Evolutionary conservation across 2,113 vertebrate species (phyloP), one percentile per base, ranked within the genome.

Genomic region (Apistogramma diplotaenia): DNA sequence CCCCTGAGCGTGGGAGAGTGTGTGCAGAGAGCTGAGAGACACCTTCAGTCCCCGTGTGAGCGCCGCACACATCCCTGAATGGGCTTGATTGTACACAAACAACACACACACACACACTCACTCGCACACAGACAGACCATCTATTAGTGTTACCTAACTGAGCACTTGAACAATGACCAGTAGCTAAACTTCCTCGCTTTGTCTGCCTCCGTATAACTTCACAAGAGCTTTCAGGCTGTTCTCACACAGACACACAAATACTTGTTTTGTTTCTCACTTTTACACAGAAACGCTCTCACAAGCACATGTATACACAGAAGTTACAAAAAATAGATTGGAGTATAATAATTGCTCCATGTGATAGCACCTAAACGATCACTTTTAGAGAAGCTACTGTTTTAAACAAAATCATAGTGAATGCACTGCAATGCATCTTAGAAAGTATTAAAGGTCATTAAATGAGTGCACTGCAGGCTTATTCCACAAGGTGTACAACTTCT

Each of bases 121-220:
- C 71, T 33, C 82, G n/a, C 82, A 76, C 85, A 83, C 80, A 83
- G 40, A 85, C 88, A 25, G 46, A 88, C 91, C 85, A 89, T 92
- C 85, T 91, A 91, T 92, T 89, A 91, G 85, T 86, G 88, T 93
- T 91, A 92, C 92, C 91, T 93, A 94, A 95, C 89, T 80, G 61
- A 89, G 91, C 79, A 80, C 89, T 87, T 57, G 94, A 94, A 96
- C 95, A 95, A 95, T 95, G 93, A 91, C 91, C 90, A 90, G 92
- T 84, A 90, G 93, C 84, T 92, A 81, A 91, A 94, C 94, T 95
- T 96, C 95, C 95, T 94, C 87, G 87, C 94, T 96, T 95, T 95
- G 94, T 95, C 93, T 90, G 86, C 89, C 79, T 85, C 88, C 85
- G 54, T 83, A 65, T 71, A 89, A 92, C 93, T 93, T 95, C 91